Conservation (phyloP, 2,797 vertebrate species). For the Phataginus tetradactyla region DNA sequence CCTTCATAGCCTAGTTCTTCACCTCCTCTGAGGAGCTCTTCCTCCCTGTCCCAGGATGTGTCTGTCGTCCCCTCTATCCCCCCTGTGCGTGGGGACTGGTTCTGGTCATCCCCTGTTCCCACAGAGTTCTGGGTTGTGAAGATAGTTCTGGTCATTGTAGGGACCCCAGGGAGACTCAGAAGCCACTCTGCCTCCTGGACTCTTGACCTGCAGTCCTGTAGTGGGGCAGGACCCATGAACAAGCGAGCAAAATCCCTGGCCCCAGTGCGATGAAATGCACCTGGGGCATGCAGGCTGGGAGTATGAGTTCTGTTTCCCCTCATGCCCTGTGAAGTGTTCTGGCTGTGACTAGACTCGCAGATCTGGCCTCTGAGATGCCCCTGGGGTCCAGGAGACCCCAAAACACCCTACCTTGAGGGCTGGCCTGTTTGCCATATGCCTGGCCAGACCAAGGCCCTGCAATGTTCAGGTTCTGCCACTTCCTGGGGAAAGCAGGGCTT, state of each 20-base stretch:
- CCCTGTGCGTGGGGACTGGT: accelerated
- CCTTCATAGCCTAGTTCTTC: not conserved
- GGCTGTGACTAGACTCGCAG: not conserved
- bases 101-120: no score
- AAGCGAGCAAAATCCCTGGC: not conserved
- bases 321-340: accelerated
- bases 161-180: not conserved
- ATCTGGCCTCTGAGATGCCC: not conserved
- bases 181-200: not conserved
- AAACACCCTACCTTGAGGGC: no score
- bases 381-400: not conserved
- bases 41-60: not conserved
- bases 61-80: no score
- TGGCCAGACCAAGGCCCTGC: no score
- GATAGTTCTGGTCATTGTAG: not conserved
- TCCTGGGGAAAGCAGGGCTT: not conserved
- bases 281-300: not conserved
- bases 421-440: accelerated
- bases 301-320: not conserved
- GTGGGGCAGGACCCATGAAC: not conserved
- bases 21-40: no score
- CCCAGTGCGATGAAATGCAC: not conserved
- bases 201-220: accelerated
- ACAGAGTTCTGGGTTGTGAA: not conserved
- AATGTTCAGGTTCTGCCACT: accelerated